phyloP scores from a whole-genome alignment of 2,113 vertebrate genomes.

The Xiphorhynchus elegans region DNA sequence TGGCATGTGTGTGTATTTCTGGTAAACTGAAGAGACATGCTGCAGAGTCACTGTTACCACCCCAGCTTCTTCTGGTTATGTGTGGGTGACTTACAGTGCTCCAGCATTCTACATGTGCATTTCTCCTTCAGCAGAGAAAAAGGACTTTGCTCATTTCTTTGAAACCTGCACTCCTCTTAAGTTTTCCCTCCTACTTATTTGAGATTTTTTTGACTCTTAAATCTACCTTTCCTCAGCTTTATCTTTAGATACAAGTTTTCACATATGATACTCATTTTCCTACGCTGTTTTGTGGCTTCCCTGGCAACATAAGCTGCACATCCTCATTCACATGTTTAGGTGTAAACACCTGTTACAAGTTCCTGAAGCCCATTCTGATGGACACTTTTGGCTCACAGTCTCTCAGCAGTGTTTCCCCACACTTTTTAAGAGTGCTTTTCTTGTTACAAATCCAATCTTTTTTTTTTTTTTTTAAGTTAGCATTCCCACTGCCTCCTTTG shows the following conservation, averaged over 20 bases:
- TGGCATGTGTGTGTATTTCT: background rate
- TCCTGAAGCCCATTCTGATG: background rate
- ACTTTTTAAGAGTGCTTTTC: background rate
- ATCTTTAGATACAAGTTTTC: background rate
- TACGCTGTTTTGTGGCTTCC: background rate
- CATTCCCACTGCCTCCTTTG: background rate
- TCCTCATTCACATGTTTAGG: background rate
- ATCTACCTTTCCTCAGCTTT: background rate
- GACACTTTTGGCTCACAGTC: background rate
- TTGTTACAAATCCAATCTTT: background rate
- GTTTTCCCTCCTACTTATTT: background rate
- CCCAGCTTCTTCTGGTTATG: background rate
- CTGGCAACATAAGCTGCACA: background rate
- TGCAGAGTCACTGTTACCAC: fast-evolving
- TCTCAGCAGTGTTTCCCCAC: background rate
- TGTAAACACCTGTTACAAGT: background rate
- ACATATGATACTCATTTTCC: background rate
- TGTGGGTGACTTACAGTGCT: background rate
- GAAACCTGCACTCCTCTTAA: background rate
- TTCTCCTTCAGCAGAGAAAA: background rate
- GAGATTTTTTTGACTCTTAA: background rate
- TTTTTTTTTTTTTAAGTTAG: background rate
- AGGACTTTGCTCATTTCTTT: background rate
- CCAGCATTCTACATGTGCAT: background rate
- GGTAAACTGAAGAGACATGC: background rate